Percentiles rank a stretch among this genome's conserved stretches.
These are phyloP conservation scores for Calephelis perditalis DNA, from an alignment of 2,888 invertebrate genomes.

Conservation along the genomic window DNA sequence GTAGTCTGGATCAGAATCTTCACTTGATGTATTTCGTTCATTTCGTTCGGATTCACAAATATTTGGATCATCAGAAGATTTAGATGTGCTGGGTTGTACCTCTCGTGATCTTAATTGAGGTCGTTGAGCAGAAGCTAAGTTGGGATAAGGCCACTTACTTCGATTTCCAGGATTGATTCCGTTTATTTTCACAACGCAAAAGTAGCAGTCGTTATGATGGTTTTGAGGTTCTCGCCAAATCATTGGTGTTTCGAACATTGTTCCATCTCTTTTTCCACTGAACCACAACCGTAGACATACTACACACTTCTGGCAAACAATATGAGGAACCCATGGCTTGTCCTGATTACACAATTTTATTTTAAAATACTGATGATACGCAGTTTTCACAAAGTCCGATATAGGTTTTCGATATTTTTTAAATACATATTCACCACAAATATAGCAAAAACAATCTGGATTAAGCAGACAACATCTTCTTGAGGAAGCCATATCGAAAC, in stretches of 20 bases:
- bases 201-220: conserved; percentile 21
- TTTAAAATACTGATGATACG: conserved; percentile 22
- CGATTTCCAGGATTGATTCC: conserved; percentile 18
- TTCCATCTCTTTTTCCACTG: conserved; percentile 11
- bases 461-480: too few relatives aligned
- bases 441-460: conserved; percentile 4
- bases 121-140: conserved; percentile 20
- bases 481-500: too few relatives aligned
- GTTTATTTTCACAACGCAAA: conserved; percentile 16
- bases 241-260: conserved; percentile 17
- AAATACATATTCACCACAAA: conserved; percentile 18
- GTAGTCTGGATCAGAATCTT: conserved; percentile 20
- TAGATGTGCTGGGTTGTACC: conserved; percentile 7
- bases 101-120: conserved; percentile 15
- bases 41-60: background rate
- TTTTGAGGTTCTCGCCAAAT: conserved; percentile 22
- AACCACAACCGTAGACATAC: conserved; percentile 11
- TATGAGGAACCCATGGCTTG: conserved; percentile 17
- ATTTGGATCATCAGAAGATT: conserved; percentile 13
- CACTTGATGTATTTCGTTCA: conserved; percentile 13
- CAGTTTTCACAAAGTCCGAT: conserved; percentile 19
- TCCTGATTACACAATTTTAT: conserved; percentile 19
- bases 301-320: conserved; percentile 19
- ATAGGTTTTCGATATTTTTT: conserved; percentile 19
- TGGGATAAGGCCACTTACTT: conserved; percentile 19